These are phyloP conservation scores for Acanthopagrus latus DNA, from an alignment of 2,797 vertebrate species.

Conservation along the genomic window DNA sequence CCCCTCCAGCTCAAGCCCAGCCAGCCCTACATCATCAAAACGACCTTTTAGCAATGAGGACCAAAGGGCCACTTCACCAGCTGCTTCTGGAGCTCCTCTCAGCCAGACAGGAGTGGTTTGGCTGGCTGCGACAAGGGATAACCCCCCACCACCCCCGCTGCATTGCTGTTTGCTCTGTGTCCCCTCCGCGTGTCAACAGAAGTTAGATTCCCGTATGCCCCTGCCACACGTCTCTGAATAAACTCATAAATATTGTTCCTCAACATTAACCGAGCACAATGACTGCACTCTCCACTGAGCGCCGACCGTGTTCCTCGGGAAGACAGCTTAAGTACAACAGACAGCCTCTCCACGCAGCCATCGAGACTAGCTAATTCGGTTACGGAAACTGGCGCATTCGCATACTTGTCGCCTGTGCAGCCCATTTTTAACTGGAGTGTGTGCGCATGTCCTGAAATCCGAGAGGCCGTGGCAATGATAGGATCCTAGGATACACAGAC, in stretches of 20 bases:
- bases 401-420: background rate
- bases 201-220: constrained; percentile 7
- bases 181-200: constrained; percentile 25
- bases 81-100: constrained; percentile 30
- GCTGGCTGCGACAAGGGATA: background rate
- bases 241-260: constrained; percentile 52
- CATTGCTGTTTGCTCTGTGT: constrained; percentile 15
- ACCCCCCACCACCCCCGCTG: background rate
- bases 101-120: constrained; percentile 13
- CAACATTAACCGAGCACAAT: constrained; percentile 45
- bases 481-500: background rate
- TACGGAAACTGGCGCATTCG: background rate
- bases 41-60: constrained; percentile 17
- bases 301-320: background rate
- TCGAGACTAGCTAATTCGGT: background rate
- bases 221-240: constrained; percentile 28
- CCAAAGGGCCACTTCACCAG: constrained; percentile 25
- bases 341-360: background rate
- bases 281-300: constrained; percentile 32
- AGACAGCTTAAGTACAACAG: constrained; percentile 27
- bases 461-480: background rate
- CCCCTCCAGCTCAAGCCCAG: background rate
- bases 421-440: background rate
- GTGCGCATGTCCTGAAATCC: background rate
- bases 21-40: background rate